Evolutionary conservation across 2,888 invertebrate genomes (phyloP), one percentile per base, ranked within the genome.

Genomic region (Ametastegia equiseti): DNA sequence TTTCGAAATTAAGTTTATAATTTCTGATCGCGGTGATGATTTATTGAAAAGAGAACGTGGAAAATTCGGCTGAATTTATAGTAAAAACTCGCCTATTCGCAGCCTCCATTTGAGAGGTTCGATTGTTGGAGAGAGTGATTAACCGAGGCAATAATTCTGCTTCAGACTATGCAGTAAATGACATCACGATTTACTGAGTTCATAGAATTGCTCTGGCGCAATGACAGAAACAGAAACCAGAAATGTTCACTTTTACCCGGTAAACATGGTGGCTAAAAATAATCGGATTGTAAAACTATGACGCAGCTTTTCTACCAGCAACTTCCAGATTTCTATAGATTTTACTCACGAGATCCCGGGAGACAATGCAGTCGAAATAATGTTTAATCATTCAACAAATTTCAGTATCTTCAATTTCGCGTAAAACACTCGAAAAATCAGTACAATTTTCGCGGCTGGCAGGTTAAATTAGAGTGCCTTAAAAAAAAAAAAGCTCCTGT

Each of bases 201-300:
- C 78, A 78, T 60, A 50, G 78, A 63, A 78, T 42, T 27, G 42
- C 27, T n/a, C n/a, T 60, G 60, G 45, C n/a, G 57, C 60, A 78
- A 78, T 78, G 78, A 78, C 78, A 67, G 65, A 67, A 75, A 75
- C 77, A 63, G 81, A 81, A 81, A 81, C 73, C 81, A 81, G 81
- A 81, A 63, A 73, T 75, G 63, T 75, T 81, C 63, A 81, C 42
- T 78, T 75, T 78, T 77, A 33, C 30, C 54, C 19, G 45, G 65
- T 77, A 81, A 77, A 81, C 81, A 77, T 73, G 1, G 75, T 33
- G 27, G 36, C 81, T 81, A 81, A 81, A 81, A 81, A 81, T 81
- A 81, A 81, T 77, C 75, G 81, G 77, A 81, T 75, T 77, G 78
- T 78, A 42, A 42, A 63, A 42, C 36, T 78, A 47, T 75, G 67